Percentiles rank a stretch among this genome's conserved stretches.
Evolutionary conservation across 2,888 invertebrate genomes (phyloP).

Genomic region (Agonum fuliginosum): DNA sequence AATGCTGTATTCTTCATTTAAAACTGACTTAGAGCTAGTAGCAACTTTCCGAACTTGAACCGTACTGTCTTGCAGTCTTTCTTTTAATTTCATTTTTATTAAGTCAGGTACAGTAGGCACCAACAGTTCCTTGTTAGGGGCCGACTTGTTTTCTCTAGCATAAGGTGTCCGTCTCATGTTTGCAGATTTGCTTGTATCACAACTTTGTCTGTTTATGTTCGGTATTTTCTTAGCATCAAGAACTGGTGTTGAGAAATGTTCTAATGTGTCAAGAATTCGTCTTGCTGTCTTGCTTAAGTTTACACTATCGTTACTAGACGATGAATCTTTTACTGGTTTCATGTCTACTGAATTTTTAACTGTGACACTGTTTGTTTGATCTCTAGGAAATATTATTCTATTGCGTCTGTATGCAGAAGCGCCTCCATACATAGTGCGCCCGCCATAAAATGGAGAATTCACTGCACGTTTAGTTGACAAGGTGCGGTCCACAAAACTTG

Average conservation of each 20-base stretch:
- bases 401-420: conserved; percentile 76
- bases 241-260: conserved; percentile 88
- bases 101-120: conserved; percentile 80
- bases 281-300: conserved; percentile 84
- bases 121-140: conserved; percentile 73
- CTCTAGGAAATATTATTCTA: conserved; percentile 63
- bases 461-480: conserved; percentile 71
- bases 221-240: conserved; percentile 87
- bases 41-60: conserved; percentile 78
- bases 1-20: conserved; percentile 69
- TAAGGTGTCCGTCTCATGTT: conserved; percentile 65
- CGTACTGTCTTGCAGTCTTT: conserved; percentile 77
- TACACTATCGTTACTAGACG: conserved; percentile 68
- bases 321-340: conserved; percentile 69
- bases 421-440: conserved; percentile 85
- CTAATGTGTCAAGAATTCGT: conserved; percentile 85
- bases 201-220: conserved; percentile 65
- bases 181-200: conserved; percentile 7
- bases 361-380: conserved; percentile 25
- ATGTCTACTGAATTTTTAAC: conserved; percentile 71
- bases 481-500: conserved; percentile 72
- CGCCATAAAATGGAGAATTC: conserved; percentile 84
- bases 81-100: conserved; percentile 77
- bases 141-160: conserved; percentile 65
- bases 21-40: conserved; percentile 74